These are phyloP conservation scores for Coptodon bakossiorum DNA, from an alignment of 2,113 vertebrate species.

Conservation along the genomic window DNA sequence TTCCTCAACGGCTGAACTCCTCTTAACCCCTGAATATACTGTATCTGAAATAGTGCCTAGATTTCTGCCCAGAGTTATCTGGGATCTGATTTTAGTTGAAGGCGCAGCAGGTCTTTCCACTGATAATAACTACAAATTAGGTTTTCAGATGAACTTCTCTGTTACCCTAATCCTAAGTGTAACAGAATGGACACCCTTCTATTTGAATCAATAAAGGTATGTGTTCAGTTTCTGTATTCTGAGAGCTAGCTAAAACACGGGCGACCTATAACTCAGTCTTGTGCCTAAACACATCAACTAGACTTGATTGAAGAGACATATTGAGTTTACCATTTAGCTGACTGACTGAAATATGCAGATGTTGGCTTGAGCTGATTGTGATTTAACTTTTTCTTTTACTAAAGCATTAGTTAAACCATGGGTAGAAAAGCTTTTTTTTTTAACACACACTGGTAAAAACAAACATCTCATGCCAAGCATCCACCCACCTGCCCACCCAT, in stretches of 20 bases:
- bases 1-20: neutral
- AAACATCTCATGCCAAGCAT: conserved; percentile 10
- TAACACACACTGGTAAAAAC: neutral
- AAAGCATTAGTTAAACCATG: neutral
- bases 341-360: neutral
- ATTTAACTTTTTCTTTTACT: conserved; percentile 5
- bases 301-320: neutral
- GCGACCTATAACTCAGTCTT: rapidly evolving
- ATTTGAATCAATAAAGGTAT: neutral
- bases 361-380: neutral
- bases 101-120: neutral
- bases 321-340: neutral
- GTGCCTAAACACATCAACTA: neutral
- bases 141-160: neutral
- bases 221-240: neutral
- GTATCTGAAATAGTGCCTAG: neutral
- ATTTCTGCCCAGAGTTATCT: neutral
- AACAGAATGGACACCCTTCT: neutral
- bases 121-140: neutral
- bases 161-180: no score
- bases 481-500: conserved; percentile 35
- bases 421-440: neutral
- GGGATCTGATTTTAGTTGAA: rapidly evolving
- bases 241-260: rapidly evolving
- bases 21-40: neutral